Conservation (phyloP, 2,888 invertebrate genomes). For the Hecatera dysodea region DNA sequence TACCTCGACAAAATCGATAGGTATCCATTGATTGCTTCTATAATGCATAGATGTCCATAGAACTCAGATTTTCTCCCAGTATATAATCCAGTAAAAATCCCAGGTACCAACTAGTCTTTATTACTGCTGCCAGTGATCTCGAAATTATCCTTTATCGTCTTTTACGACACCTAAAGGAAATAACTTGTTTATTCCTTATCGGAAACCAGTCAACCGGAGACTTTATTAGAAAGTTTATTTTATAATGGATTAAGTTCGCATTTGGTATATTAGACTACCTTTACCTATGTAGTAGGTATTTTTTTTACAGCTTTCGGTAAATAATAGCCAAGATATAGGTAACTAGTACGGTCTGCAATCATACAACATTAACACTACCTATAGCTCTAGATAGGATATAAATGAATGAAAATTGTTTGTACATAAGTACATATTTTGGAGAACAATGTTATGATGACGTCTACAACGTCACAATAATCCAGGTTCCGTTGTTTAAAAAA, state of each 20-base stretch:
- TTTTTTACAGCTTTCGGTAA: conserved; percentile 26
- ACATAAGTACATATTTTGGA: neutral
- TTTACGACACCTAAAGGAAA: conserved; percentile 23
- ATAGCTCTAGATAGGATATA: too few relatives aligned
- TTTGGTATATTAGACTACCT: neutral
- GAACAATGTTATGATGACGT: neutral
- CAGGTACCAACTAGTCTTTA: conserved; percentile 7
- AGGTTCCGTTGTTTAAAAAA: neutral
- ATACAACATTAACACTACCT: neutral
- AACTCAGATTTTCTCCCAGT: neutral
- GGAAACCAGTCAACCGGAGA: conserved; percentile 16
- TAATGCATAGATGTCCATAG: neutral
- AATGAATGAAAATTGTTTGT: neutral
- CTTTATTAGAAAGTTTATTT: conserved; percentile 16
- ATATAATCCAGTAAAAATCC: too few relatives aligned
- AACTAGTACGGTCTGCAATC: neutral
- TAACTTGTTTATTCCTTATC: conserved; percentile 26
- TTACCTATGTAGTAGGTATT: neutral
- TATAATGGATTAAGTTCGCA: neutral
- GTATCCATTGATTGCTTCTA: neutral
- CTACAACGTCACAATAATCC: neutral
- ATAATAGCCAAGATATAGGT: conserved; percentile 23
- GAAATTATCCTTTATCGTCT: conserved; percentile 28
- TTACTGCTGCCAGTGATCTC: conserved; percentile 14
- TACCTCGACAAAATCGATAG: neutral